Conservation (phyloP, 2,113 vertebrate species). For the Oxygymnocypris stewartii region DNA sequence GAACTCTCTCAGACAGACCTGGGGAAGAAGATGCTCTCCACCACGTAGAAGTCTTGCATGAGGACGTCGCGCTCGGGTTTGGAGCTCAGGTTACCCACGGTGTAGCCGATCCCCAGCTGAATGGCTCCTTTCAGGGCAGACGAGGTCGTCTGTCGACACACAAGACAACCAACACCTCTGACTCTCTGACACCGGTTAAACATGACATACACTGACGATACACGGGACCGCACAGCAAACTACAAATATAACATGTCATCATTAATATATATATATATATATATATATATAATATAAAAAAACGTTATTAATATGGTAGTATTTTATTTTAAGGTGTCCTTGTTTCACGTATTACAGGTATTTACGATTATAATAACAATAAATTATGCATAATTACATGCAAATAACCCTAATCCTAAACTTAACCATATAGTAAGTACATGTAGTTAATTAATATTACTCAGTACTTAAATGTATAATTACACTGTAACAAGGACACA, state of each 20-base stretch:
- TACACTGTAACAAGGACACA: too few relatives aligned
- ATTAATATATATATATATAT: too few relatives aligned
- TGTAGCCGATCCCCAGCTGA: slow-evolving; percentile 96
- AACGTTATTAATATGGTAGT: background rate
- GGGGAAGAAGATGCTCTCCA: slow-evolving; percentile 98
- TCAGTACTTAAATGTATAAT: too few relatives aligned
- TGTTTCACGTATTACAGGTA: too few relatives aligned
- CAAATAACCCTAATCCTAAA: too few relatives aligned
- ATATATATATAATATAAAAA: too few relatives aligned
- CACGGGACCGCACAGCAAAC: background rate
- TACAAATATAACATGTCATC: background rate
- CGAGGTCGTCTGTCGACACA: slow-evolving; percentile 85
- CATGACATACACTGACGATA: background rate
- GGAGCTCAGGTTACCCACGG: slow-evolving; percentile 95
- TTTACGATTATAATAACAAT: too few relatives aligned
- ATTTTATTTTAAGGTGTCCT: too few relatives aligned
- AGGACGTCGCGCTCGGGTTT: slow-evolving; percentile 97
- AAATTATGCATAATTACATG: too few relatives aligned
- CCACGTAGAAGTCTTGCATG: slow-evolving; percentile 98
- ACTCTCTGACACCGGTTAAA: background rate
- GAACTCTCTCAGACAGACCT: slow-evolving; percentile 73
- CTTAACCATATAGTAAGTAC: too few relatives aligned
- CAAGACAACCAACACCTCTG: background rate
- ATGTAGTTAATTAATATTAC: too few relatives aligned
- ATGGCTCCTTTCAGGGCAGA: slow-evolving; percentile 96